Evolutionary conservation across 2,113 vertebrate genomes (phyloP).

Genomic region (Romanogobio albipinnatus): DNA sequence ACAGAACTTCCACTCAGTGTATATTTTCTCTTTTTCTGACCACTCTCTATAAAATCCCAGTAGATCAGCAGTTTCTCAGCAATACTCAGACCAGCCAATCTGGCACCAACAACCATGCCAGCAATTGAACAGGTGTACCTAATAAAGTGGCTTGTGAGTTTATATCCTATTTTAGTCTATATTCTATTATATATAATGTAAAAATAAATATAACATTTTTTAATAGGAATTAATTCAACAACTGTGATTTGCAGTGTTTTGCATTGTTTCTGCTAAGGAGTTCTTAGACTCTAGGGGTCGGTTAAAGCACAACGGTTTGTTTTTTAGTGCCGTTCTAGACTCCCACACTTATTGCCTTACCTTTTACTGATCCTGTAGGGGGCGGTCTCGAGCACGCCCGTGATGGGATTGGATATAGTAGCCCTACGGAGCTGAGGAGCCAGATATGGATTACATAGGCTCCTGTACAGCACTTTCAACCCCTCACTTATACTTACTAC

Average conservation of each 20-base stretch:
- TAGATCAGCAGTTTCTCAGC: too few species aligned
- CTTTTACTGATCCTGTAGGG: slow-evolving; percentile 99
- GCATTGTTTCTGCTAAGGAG: slow-evolving; percentile 62
- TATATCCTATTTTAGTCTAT: too few species aligned
- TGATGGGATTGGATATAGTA: slow-evolving; percentile 99
- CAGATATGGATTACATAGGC: slow-evolving; percentile 81
- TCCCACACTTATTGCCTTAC: slow-evolving; percentile 77
- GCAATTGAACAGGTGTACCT: too few species aligned
- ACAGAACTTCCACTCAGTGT: too few species aligned
- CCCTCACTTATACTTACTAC: neutral
- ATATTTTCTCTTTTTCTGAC: too few species aligned
- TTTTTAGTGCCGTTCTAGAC: neutral
- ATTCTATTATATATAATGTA: too few species aligned
- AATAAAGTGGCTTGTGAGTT: too few species aligned
- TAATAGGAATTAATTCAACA: neutral
- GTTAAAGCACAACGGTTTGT: neutral
- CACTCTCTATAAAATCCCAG: too few species aligned
- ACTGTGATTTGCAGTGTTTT: neutral
- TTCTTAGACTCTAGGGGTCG: slow-evolving; percentile 26
- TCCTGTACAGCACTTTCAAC: neutral
- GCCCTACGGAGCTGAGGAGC: slow-evolving; percentile 99
- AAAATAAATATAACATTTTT: neutral
- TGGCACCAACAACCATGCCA: too few species aligned
- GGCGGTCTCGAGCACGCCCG: slow-evolving; percentile 98
- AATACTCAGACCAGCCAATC: too few species aligned